A percentile compares a stretch with the other conserved stretches of the same genome.
Conservation (phyloP, 2,797 vertebrate species). For the Tolypeutes matacus region DNA sequence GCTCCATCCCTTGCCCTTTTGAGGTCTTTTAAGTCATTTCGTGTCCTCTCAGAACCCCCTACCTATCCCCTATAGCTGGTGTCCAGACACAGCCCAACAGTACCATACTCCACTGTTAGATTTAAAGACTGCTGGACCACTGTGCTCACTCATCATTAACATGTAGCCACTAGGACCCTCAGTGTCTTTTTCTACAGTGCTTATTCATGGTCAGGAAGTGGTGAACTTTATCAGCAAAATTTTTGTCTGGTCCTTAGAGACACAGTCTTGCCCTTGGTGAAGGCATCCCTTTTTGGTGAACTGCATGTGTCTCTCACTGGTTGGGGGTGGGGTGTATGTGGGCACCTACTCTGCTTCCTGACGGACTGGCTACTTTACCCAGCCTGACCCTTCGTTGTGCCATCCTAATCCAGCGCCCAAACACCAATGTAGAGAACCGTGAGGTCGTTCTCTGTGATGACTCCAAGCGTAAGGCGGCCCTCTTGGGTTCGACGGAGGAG, state of each 20-base stretch:
- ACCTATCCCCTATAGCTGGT: neutral
- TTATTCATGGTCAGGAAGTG: neutral
- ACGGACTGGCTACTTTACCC: neutral
- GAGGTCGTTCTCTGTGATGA: neutral
- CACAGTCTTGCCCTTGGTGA: neutral
- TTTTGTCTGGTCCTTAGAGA: neutral
- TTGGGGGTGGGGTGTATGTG: neutral
- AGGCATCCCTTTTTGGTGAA: neutral
- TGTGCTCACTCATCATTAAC: neutral
- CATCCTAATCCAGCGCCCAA: neutral
- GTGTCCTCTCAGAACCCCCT: neutral
- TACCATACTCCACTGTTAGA: accelerated
- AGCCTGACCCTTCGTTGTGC: accelerated
- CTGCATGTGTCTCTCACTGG: accelerated
- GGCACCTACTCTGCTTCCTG: too few species aligned
- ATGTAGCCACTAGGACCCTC: neutral
- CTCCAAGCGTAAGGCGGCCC: neutral
- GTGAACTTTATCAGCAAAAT: neutral
- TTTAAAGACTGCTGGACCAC: neutral
- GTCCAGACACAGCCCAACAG: neutral
- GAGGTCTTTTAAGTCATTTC: neutral
- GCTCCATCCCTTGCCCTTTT: neutral
- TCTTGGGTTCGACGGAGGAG: neutral
- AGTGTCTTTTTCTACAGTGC: neutral
- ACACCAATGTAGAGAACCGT: neutral